Evolutionary conservation across 2,797 vertebrate genomes (phyloP).

Genomic region (Esox lucius): DNA sequence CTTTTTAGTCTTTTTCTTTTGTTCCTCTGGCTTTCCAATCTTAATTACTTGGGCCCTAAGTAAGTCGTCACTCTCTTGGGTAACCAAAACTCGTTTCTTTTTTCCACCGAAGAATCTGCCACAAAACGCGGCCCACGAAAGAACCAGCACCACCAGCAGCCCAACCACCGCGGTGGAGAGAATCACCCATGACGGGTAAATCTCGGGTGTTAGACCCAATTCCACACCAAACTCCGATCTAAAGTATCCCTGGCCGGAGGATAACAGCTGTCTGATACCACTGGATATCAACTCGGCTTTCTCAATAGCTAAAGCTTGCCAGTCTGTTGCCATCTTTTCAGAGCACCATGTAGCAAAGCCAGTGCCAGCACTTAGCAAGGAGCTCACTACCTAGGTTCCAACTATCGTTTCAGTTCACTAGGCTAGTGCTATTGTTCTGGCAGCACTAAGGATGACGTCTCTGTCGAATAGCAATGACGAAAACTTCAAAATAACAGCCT

Average conservation of each 20-base stretch:
- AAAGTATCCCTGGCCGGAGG: conserved; percentile 80
- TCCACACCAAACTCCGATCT: conserved; percentile 83
- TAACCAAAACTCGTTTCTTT: conserved; percentile 56
- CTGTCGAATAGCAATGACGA: too few species aligned
- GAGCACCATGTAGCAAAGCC: conserved; percentile 47
- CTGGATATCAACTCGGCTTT: conserved; percentile 84
- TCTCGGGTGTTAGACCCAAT: conserved; percentile 83
- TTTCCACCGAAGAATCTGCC: conserved; percentile 48
- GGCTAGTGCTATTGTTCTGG: too few species aligned
- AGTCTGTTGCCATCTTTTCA: conserved; percentile 78
- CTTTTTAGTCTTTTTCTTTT: conserved; percentile 83
- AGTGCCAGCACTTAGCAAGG: conserved; percentile 1
- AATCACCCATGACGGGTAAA: conserved; percentile 84
- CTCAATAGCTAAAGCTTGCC: conserved; percentile 77
- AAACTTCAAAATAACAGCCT: too few species aligned
- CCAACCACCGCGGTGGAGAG: conserved; percentile 66
- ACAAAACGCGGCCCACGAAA: conserved; percentile 59
- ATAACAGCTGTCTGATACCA: conserved; percentile 80
- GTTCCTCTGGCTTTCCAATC: conserved; percentile 76
- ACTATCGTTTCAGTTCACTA: too few species aligned
- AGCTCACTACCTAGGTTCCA: too few species aligned
- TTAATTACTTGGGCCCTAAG: conserved; percentile 54
- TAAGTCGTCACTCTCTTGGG: conserved; percentile 34
- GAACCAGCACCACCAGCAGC: conserved; percentile 68
- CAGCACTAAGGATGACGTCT: too few species aligned